phyloP scores from a whole-genome alignment of 2,113 vertebrate species.

The Choloepus hoffmanni region DNA sequence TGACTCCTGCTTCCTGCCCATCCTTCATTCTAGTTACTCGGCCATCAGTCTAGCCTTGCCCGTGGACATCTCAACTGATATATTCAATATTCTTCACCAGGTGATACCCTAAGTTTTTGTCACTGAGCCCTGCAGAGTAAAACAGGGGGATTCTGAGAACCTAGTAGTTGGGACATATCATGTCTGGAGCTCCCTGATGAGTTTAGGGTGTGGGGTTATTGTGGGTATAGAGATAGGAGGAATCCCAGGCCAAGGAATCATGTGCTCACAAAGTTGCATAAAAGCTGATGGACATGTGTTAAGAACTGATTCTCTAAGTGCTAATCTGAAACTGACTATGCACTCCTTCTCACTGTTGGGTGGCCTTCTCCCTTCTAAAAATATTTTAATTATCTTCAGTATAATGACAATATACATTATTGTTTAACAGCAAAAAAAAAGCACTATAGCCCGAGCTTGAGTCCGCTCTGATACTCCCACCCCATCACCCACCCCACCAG shows the following conservation, averaged over 20 bases:
- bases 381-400: not conserved
- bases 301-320: not conserved
- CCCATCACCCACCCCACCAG: not conserved
- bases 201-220: not conserved
- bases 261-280: not conserved
- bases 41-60: not conserved
- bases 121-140: not conserved
- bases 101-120: not conserved
- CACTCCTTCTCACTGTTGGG: not conserved
- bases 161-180: not conserved
- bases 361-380: constrained; percentile 2
- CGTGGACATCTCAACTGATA: not conserved
- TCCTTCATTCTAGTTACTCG: not conserved
- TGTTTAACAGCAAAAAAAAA: not conserved
- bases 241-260: not conserved
- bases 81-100: not conserved
- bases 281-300: not conserved
- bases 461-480: not conserved
- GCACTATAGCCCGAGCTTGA: not conserved
- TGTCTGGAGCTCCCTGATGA: not conserved
- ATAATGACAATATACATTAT: no score
- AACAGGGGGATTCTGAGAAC: not conserved
- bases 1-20: constrained; percentile 72
- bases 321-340: not conserved
- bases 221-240: not conserved